Base-by-base conservation (phyloP, 2,797 vertebrate genomes). In the Poecilia wingei region DNA sequence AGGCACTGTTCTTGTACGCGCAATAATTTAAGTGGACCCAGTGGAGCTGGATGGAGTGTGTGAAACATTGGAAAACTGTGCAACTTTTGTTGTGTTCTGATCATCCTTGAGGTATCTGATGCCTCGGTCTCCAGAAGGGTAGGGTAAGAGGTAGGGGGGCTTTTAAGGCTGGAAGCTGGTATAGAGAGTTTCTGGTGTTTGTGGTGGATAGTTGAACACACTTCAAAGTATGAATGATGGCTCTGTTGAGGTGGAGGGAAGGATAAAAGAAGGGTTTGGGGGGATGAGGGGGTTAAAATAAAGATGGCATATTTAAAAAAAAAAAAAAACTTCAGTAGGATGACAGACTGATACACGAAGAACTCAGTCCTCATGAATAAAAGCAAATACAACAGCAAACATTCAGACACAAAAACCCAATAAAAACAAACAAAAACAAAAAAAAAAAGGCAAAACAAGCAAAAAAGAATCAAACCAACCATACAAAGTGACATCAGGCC, bases 151-250 rank as follows among this genome's bases (percentile, higher is more conserved):
- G 91, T 92, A 93, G 86, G 88, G 64, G 93, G 91, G 87, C 84
- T 91, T 92, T 96, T 96, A 96, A 96, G 96, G 95, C 96, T 94
- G 94, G 93, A 96, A 95, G 94, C 95, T 96, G 95, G 95, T 95
- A 92, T 93, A 86, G 83, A 91, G 87, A 84, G 89, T 90, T 88
- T 91, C 86, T 91, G 85, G 75, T 79, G 86, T 84, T 49, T 84
- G 88, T 85, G 84, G 75, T 91, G 43, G 75, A 92, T 86, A 75
- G 80, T 90, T 91, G 91, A 83, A 88, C 82, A 80, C 49, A 74
- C 89, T 91, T 91, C 80, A 77, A 93, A 93, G 90, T 88, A 84
- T 90, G 85, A 93, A 87, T 57, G 83, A 88, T 81, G 72, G 93
- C 90, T 94, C 94, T 92, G 92, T 82, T 68, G 72, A 80, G 74